These are phyloP conservation scores for Manis javanica DNA, from an alignment of 2,797 vertebrate genomes.

Conservation along the genomic window DNA sequence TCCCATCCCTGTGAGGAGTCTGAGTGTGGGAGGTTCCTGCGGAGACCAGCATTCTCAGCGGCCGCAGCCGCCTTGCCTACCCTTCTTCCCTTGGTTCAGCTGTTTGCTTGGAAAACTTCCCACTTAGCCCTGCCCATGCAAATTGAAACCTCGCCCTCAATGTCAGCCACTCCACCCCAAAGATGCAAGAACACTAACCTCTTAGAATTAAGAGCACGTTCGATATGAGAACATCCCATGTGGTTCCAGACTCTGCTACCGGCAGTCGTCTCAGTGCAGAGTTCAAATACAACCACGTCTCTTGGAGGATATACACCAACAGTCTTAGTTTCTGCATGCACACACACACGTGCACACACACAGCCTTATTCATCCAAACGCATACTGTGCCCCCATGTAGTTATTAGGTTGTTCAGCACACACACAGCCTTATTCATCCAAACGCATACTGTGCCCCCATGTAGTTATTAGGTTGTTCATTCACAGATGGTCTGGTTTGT, in stretches of 20 bases:
- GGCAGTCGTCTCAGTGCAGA: neutral
- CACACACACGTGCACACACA: neutral
- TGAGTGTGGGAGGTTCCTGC: neutral
- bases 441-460: neutral
- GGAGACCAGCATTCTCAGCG: neutral
- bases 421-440: neutral
- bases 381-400: neutral
- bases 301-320: rapidly evolving
- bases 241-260: neutral
- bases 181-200: neutral
- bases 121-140: neutral
- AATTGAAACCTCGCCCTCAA: neutral
- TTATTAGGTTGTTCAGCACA: neutral
- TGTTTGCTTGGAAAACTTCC: neutral
- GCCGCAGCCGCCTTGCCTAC: neutral
- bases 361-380: neutral
- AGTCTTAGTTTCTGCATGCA: neutral
- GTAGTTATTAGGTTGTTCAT: neutral
- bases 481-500: neutral
- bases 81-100: neutral
- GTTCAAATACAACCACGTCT: neutral
- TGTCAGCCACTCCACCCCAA: neutral
- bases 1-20: neutral
- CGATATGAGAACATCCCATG: neutral
- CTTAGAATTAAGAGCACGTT: neutral